Conservation (phyloP, 2,797 vertebrate genomes). For the Xyrichtys novacula region DNA sequence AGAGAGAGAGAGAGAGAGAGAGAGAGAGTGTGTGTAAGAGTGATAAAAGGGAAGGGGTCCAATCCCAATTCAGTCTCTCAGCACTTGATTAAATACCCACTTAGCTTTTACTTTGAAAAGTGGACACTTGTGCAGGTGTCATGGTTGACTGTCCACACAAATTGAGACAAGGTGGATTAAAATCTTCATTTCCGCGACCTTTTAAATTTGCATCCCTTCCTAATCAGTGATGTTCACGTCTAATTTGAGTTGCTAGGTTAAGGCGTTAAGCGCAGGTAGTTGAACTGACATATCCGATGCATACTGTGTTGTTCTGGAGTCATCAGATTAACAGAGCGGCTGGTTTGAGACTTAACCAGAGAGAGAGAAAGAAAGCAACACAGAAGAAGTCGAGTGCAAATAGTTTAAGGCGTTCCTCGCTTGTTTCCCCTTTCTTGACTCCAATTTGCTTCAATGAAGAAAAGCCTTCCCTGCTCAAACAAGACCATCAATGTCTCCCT, state of each 20-base stretch:
- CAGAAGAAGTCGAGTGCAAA: conserved; percentile 10
- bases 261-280: not conserved
- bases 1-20: not conserved
- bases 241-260: conserved; percentile 53
- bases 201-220: conserved; percentile 30
- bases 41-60: not conserved
- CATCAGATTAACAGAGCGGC: conserved; percentile 2
- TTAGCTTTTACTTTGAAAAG: conserved; percentile 45
- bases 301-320: conserved; percentile 20
- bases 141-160: conserved; percentile 20
- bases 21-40: too few species aligned
- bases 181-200: conserved; percentile 17
- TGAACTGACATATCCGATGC: conserved; percentile 12
- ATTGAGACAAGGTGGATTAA: conserved; percentile 19
- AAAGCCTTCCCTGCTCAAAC: conserved; percentile 46
- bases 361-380: not conserved
- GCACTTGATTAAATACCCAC: conserved; percentile 50
- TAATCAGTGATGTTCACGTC: conserved; percentile 29
- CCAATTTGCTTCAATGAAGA: conserved; percentile 32
- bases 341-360: conserved; percentile 19
- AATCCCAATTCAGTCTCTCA: conserved; percentile 25
- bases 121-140: conserved; percentile 32
- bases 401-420: conserved; percentile 26
- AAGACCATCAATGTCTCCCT: conserved; percentile 50
- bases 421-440: conserved; percentile 44